Evolutionary conservation across 2,113 vertebrate species (phyloP).

Genomic region (Cettia cetti): DNA sequence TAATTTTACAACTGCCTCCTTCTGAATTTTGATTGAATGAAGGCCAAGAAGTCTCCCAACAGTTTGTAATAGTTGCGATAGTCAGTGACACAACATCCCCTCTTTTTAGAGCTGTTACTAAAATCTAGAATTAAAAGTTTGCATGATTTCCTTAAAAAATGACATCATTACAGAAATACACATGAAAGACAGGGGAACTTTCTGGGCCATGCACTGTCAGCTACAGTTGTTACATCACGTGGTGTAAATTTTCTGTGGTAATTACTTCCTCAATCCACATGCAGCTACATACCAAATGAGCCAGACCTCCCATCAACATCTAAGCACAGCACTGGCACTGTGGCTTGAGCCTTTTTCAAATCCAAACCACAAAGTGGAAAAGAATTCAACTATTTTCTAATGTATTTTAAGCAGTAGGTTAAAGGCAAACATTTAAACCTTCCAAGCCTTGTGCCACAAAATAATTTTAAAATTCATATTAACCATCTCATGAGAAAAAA

Average conservation of each 20-base stretch:
- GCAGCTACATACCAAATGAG: not conserved
- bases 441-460: not conserved
- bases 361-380: not conserved
- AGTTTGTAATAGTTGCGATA: not conserved
- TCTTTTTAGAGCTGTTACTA: constrained; percentile 16
- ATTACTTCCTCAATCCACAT: constrained; percentile 17
- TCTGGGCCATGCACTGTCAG: not conserved
- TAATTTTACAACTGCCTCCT: not conserved
- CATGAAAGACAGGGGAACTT: constrained; percentile 43
- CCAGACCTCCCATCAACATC: not conserved
- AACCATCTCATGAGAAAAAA: not conserved
- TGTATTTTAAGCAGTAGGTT: not conserved
- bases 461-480: not conserved
- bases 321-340: not conserved
- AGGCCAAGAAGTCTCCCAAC: not conserved
- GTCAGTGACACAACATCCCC: not conserved
- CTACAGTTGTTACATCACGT: not conserved
- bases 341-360: not conserved
- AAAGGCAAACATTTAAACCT: not conserved
- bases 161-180: not conserved
- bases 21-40: not conserved
- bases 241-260: not conserved
- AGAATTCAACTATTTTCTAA: not conserved
- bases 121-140: constrained; percentile 13
- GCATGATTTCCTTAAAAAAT: constrained; percentile 22